These are phyloP conservation scores for Leptinotarsa peninsularis DNA, from an alignment of 2,888 invertebrate genomes.

Conservation along the genomic window DNA sequence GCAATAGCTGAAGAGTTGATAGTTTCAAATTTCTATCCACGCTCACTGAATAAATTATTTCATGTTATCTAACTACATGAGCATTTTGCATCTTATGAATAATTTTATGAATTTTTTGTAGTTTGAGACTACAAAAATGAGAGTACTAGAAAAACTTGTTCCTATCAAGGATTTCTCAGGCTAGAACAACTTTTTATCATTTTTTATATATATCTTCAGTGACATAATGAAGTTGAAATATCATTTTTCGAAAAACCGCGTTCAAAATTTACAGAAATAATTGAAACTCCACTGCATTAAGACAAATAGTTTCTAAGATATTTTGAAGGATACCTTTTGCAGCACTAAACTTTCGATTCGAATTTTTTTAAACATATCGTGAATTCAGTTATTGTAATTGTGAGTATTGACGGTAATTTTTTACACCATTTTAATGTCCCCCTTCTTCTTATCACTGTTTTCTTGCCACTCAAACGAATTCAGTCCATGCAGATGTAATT, in stretches of 20 bases:
- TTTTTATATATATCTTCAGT: background rate
- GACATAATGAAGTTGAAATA: background rate
- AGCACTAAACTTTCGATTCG: no score
- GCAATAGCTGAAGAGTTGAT: background rate
- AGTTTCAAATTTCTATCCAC: background rate
- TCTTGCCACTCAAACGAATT: no score
- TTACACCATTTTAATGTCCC: no score
- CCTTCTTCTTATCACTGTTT: no score
- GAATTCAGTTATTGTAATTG: no score
- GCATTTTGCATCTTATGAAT: slow-evolving; percentile 1
- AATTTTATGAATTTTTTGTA: background rate
- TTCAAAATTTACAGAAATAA: no score
- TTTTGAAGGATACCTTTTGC: no score
- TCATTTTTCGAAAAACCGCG: no score
- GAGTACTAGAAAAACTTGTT: background rate
- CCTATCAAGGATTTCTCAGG: background rate
- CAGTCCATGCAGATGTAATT: background rate
- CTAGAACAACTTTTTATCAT: background rate
- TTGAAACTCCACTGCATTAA: no score
- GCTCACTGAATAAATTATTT: background rate
- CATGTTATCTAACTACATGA: background rate
- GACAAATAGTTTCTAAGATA: no score
- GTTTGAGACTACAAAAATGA: background rate
- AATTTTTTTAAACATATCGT: no score
- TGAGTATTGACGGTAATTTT: no score